Base-by-base conservation (phyloP, 53 echinoderm and acorn worm species). In the Astropecten irregularis region DNA sequence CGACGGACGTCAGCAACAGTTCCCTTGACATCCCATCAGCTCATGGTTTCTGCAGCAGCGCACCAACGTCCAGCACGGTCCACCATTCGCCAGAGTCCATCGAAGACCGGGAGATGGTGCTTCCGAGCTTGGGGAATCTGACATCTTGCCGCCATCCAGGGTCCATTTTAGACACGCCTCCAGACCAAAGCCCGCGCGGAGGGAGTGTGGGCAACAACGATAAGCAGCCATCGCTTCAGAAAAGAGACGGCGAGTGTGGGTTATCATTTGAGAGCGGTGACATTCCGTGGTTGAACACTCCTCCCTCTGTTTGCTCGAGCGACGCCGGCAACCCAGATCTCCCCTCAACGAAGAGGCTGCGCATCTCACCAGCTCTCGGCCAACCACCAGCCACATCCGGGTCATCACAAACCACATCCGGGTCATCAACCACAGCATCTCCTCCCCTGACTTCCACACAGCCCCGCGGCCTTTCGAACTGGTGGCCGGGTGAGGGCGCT, bases 221-320 rank as follows among this genome's bases (percentile, higher is more conserved):
- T 13, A 22, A 39, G 18, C 44, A 46, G 1, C 14, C 29, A 2
- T 32, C 37, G 2, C 13, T 20, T 1, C 64, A n/a, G 18, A 63
- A 40, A 64, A 40, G 47, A 27, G 81, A 81, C 1, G 44, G 49
- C 14, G 46, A 38, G 18, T 64, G 83, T 29, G 44, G 33, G 0
- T 11, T 42, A 11, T 11, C 11, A 11, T 6, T 8, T 6, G 74
- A 55, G 28, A 23, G 38, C 39, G 74, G 55, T 8, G 57, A 74
- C 19, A 56, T 74, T 15, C 65, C 81, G 1, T 77, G 87, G 79
- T 32, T 77, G 27, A 68, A 68, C 58, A 79, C 87, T 13, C 87
- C 87, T 14, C 81, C 68, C 22, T 87, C 87, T 8, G 77, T 66
- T 3, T 31, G 77, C 69, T 86, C 86, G 22, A 66, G 52, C 46